Base-by-base conservation (phyloP, 2,113 vertebrate species). In the Tupaia tana region DNA sequence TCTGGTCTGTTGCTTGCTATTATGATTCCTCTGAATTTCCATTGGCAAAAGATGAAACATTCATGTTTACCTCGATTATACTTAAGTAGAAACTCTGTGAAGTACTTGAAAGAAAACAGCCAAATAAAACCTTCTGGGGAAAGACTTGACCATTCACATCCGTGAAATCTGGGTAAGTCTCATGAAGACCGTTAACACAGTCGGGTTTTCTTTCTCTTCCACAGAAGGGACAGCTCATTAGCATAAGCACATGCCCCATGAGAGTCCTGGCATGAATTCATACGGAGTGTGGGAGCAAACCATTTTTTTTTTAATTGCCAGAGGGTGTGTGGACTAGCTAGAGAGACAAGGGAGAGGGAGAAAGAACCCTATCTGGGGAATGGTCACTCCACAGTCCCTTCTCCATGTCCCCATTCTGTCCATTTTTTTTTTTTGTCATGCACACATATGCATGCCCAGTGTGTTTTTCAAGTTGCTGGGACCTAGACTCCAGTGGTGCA, bases 51-150 rank as follows among this genome's bases (percentile, higher is more conserved):
- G 69, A 95, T 91, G 83, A 94, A 69, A 87, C 81, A 70, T 56
- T 71, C n/a, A 70, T 91, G 93, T 90, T 86, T 89, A 92, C 43
- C 29, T 93, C 78, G 61, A 77, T 93, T 90, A 61, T 81, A 90
- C 74, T 69, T 67, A 59, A 86, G 52, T 66, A 78, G 58, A n/a
- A 89, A 59, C 43, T 87, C 83, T 91, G 22, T 87, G 66, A 96
- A 89, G 43, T 78, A 63, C 20, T 85, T 88, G 79, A 91, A 83
- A 86, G 73, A 85, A 93, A 90, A 79, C 25, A 77, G 25, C 12
- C 63, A 22, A 63, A 81, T 14, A 61, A 93, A 96, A 70, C 7
- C 11, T 89, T 86, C 29, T 74, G 22, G 14, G 34, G 13, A 63
- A 92, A 43, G 34, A n/a, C 16, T 58, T 87, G 64, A 34, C 59